Base-by-base conservation (phyloP, 2,113 vertebrate genomes). In the Polypterus senegalus region DNA sequence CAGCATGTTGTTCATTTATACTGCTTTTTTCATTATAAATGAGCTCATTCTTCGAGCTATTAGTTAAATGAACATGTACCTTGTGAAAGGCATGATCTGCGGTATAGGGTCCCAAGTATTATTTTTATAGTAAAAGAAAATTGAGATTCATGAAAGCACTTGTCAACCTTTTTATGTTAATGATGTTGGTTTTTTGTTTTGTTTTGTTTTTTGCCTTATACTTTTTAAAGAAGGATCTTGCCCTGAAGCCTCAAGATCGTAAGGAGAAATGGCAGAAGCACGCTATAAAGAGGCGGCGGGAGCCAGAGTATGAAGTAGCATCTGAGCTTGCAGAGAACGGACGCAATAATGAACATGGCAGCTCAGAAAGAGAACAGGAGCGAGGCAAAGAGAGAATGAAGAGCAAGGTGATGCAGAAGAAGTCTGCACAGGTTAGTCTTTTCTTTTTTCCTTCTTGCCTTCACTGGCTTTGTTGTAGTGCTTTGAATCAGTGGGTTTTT, bases 341-440 rank as follows among this genome's bases (percentile, higher is more conserved):
- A 69, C 91, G 89, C 69, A 77, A 88, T 58, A 83, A 87, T 44
- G 91, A 91, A 27, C 84, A 82, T 0, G 82, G 78, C 65, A 83
- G 79, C 80, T 74, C 83, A 0, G 89, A 88, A 73, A 86, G 85
- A 70, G 90, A 92, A 63, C 80, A 83, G 62, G 93, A 97, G 55
- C 83, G 91, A 63, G 76, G 89, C 74, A 91, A 89, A 3, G 92
- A 95, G 57, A 74, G 85, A 59, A 88, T 89, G 67, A 87, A 91
- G 79, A 95, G 88, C 84, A 97, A 87, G 74, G 82, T 87, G 0
- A 92, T 93, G 4, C 81, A 91, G 71, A 96, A 97, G 84, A 86
- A 89, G 60, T 83, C 86, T 70, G 90, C 92, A 73, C 92, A 89
- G 92, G 96, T 98, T 76, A 81, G 89, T 78, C 55, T 9, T 49